These are phyloP conservation scores for Drosophila rufa DNA, from an alignment of 1,140 invertebrate genomes.

Conservation along the genomic window DNA sequence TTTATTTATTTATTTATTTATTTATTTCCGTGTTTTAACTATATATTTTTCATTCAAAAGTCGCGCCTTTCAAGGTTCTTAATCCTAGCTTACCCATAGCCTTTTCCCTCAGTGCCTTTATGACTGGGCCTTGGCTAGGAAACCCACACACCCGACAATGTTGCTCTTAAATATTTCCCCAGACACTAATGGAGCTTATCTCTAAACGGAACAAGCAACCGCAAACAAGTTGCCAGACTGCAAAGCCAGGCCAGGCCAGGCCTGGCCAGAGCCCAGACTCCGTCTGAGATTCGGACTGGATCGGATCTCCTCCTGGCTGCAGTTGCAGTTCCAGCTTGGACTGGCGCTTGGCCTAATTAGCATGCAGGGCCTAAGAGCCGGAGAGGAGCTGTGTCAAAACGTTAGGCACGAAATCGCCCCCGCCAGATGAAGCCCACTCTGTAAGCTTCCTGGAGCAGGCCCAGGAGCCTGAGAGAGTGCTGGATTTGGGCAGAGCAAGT, in stretches of 20 bases:
- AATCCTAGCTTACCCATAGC: background rate
- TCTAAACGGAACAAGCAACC: constrained; percentile 85
- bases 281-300: constrained; percentile 19
- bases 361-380: constrained; percentile 68
- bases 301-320: constrained; percentile 4
- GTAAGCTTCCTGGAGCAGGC: constrained; percentile 21
- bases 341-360: constrained; percentile 79
- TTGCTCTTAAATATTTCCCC: constrained; percentile 81
- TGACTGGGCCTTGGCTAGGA: constrained; percentile 25
- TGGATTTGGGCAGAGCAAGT: constrained; percentile 69
- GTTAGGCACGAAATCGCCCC: constrained; percentile 67
- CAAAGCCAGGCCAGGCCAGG: background rate
- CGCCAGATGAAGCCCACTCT: constrained; percentile 3
- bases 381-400: constrained; percentile 65
- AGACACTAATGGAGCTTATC: constrained; percentile 85
- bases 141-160: constrained; percentile 43
- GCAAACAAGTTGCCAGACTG: constrained; percentile 69
- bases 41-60: background rate
- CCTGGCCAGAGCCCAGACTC: constrained; percentile 11
- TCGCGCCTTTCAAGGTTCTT: background rate
- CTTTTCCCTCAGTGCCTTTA: constrained; percentile 33
- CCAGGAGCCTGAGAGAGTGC: constrained; percentile 28
- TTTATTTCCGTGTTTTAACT: no score
- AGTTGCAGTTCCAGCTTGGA: constrained; percentile 16
- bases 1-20: no score